phyloP scores from a whole-genome alignment of 2,888 invertebrate species.

The Theretra japonica region DNA sequence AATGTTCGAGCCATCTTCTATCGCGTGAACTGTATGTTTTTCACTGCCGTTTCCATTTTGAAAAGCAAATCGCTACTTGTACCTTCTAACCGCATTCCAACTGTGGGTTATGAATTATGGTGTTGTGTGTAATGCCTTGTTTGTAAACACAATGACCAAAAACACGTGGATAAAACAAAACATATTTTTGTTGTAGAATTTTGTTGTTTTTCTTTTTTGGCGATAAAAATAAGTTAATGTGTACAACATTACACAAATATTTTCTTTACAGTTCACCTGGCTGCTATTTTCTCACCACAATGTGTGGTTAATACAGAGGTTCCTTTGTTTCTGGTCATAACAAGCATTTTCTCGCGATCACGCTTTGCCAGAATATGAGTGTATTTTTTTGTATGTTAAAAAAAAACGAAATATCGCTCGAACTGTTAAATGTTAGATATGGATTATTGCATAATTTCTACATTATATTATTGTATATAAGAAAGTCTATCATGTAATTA shows the following conservation, averaged over 20 bases:
- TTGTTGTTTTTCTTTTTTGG: background rate
- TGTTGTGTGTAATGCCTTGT: conserved; percentile 29
- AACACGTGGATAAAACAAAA: background rate
- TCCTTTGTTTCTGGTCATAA: conserved; percentile 31
- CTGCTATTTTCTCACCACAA: background rate
- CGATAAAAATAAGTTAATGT: background rate
- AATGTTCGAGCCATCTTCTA: background rate
- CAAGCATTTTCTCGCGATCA: conserved; percentile 38
- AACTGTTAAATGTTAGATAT: conserved; percentile 13
- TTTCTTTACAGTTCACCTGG: background rate
- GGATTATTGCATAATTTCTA: conserved; percentile 11
- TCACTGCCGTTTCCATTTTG: conserved; percentile 20
- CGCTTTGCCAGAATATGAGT: conserved; percentile 29
- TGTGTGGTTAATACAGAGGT: background rate
- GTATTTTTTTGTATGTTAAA: conserved; percentile 1
- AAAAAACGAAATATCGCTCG: background rate
- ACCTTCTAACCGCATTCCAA: conserved; percentile 67
- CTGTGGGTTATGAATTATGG: conserved; percentile 47
- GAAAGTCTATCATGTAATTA: conserved; percentile 20
- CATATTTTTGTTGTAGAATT: background rate
- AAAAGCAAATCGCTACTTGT: conserved; percentile 49
- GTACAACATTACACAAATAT: background rate
- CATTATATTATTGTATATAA: conserved; percentile 19
- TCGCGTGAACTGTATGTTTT: background rate
- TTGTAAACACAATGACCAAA: conserved; percentile 24